Conservation (phyloP, 2,797 vertebrate species). For the Alca torda region DNA sequence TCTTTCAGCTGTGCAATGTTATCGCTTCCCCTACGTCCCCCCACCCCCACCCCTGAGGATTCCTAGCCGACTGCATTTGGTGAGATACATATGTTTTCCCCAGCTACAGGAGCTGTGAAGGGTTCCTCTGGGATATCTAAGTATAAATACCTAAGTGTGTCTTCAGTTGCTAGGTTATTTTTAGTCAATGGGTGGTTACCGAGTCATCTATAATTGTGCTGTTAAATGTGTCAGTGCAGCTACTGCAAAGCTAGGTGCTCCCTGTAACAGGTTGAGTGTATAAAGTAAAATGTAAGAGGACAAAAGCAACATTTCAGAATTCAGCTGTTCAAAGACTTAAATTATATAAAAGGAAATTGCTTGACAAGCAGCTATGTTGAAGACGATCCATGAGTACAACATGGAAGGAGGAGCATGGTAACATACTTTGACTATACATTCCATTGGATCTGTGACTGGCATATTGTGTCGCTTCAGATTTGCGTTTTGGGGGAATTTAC, state of each 20-base stretch:
- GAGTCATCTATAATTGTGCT: constrained; percentile 60
- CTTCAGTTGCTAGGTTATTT: constrained; percentile 69
- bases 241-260: constrained; percentile 39
- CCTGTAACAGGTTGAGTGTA: constrained; percentile 1
- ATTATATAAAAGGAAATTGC: background rate
- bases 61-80: constrained; percentile 52
- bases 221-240: constrained; percentile 64
- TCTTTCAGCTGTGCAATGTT: constrained; percentile 56
- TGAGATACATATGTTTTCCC: constrained; percentile 66
- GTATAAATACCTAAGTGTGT: constrained; percentile 63
- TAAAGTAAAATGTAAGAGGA: background rate
- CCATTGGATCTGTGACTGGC: background rate
- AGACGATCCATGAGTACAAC: background rate
- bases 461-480: background rate
- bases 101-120: constrained; percentile 60
- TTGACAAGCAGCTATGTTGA: background rate
- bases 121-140: constrained; percentile 64
- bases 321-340: background rate
- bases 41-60: constrained; percentile 24
- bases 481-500: background rate
- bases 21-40: background rate
- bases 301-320: background rate
- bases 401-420: background rate
- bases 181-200: constrained; percentile 62
- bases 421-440: background rate